Percentiles rank a stretch among this genome's conserved stretches.
Evolutionary conservation across 2,797 vertebrate genomes (phyloP).

Genomic region (Falco cherrug): DNA sequence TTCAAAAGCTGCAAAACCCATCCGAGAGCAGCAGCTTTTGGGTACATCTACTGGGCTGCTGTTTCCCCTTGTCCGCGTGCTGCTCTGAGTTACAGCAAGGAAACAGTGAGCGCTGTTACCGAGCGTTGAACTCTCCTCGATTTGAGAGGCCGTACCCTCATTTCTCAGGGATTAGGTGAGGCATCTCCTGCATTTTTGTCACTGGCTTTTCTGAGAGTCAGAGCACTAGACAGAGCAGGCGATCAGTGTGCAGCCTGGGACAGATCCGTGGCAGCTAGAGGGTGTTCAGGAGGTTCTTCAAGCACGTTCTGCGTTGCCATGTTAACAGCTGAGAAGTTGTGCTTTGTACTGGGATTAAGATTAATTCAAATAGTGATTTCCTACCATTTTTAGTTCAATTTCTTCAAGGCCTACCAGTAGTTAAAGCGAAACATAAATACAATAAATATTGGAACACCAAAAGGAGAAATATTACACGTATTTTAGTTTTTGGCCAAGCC

Average conservation of each 20-base stretch:
- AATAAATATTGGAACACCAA: neutral
- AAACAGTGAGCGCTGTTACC: rapidly evolving
- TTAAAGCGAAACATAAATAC: neutral
- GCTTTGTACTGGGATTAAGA: neutral
- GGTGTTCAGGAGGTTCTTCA: neutral
- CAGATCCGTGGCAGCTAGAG: neutral
- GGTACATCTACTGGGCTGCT: neutral
- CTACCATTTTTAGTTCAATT: neutral
- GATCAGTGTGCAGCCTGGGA: neutral
- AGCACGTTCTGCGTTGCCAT: rapidly evolving
- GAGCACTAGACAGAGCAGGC: neutral
- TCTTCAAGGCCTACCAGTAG: neutral
- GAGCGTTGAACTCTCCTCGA: neutral
- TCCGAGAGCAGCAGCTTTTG: neutral
- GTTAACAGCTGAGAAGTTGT: neutral
- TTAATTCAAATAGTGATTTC: neutral
- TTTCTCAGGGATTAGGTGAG: neutral
- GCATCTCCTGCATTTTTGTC: neutral
- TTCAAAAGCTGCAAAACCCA: neutral
- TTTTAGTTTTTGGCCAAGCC: neutral
- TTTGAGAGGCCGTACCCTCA: neutral
- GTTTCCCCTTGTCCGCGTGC: neutral
- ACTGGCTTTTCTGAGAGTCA: neutral
- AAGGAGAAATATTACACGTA: neutral
- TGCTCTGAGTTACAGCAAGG: neutral